Evolutionary conservation across 2,888 invertebrate genomes (phyloP), one percentile per base, ranked within the genome.

Genomic region (Acronicta alni): DNA sequence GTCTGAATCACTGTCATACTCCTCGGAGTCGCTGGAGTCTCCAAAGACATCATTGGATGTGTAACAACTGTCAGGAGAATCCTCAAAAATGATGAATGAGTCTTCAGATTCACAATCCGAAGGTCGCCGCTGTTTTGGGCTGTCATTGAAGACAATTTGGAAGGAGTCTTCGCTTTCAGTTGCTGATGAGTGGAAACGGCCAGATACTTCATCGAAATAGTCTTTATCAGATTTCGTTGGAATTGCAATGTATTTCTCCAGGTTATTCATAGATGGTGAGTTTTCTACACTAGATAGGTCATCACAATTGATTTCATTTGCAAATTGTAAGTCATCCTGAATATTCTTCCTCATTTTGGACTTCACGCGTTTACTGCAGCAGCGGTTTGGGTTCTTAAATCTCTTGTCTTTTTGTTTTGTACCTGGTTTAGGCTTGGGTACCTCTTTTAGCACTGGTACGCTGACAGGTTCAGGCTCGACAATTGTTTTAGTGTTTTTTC

Each of bases 41-140:
- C 89, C 89, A 3, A 93, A 93, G 0, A 93, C 90, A 66, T 94
- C 93, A 0, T 88, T 88, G 0, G 92, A 85, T 0, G 89, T 89
- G 48, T 90, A 93, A 53, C 94, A 93, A 60, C 83, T 89, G 48
- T 91, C 90, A 0, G 90, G 90, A 1, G 86, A 84, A 0, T 92
- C 94, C 48, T 93, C 92, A 8, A 95, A 95, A 7, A 95, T 86
- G 1, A 95, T 95, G 70, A 95, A 95, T 0, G 95, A 95, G 79
- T 95, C 95, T 76, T 95, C 95, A 0, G 95, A 95, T n/a, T 95
- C 95, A 48, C 95, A 95, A 48, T 95, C 95, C 0, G 95, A 95
- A 2, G 88, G 75, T 39, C 81, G 72, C 4, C 90, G 75, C 1
- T 61, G 70, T 38, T 67, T 77, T 0, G 81, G 87, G 41, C 79